phyloP scores from a whole-genome alignment of 2,888 invertebrate species.

The Tiliacea citrago region DNA sequence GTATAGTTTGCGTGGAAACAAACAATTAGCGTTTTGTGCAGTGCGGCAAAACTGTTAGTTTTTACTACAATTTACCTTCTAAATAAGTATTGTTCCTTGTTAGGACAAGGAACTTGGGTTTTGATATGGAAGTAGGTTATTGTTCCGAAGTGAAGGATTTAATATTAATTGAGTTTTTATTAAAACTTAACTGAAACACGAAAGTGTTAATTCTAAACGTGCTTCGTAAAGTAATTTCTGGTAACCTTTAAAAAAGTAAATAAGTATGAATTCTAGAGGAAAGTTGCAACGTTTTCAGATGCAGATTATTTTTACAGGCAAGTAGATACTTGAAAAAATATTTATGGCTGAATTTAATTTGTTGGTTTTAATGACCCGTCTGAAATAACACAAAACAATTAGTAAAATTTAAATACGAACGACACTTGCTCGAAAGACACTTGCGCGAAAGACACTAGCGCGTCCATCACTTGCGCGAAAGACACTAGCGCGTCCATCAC shows the following conservation, averaged over 20 bases:
- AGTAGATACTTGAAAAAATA: no score
- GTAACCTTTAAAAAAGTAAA: not conserved
- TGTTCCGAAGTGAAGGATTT: slow-evolving; percentile 16
- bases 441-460: no score
- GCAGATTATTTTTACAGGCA: no score
- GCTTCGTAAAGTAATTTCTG: not conserved
- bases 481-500: no score
- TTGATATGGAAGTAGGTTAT: slow-evolving; percentile 29
- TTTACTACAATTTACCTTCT: slow-evolving; percentile 29
- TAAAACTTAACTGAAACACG: slow-evolving; percentile 26
- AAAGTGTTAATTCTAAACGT: not conserved
- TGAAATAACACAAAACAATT: no score
- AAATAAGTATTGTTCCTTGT: slow-evolving; percentile 31
- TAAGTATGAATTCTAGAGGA: not conserved
- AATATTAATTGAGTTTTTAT: slow-evolving; percentile 1
- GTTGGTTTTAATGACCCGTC: no score
- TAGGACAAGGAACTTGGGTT: slow-evolving; percentile 27
- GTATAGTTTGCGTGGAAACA: slow-evolving; percentile 56
- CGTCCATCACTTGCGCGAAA: no score
- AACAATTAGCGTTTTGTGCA: slow-evolving; percentile 61
- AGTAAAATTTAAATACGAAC: no score
- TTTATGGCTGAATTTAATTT: no score
- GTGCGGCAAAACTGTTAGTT: slow-evolving; percentile 56
- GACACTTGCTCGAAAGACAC: no score
- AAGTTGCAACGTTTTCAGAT: not conserved